phyloP scores from a whole-genome alignment of 2,797 vertebrate species.

The Amniataba percoides region DNA sequence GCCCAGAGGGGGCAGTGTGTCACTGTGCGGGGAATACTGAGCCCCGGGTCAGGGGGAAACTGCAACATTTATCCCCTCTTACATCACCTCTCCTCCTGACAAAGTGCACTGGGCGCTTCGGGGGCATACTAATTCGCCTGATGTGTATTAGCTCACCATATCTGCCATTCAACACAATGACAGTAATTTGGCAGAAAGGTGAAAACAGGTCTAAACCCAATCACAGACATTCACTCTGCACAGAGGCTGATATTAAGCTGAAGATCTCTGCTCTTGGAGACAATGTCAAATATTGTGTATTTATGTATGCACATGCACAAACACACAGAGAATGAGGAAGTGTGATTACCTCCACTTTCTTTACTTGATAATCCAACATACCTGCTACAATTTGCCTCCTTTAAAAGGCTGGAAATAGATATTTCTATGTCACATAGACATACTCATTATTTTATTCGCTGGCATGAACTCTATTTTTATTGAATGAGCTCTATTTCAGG shows the following conservation, averaged over 20 bases:
- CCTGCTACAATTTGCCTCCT: neutral
- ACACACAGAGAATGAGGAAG: neutral
- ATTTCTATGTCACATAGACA: neutral
- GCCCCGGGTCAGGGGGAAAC: constrained; percentile 75
- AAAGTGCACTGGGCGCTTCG: constrained; percentile 77
- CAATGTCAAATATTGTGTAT: neutral
- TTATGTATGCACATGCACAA: neutral
- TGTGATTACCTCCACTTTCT: neutral
- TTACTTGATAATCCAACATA: neutral
- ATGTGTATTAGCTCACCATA: constrained; percentile 69
- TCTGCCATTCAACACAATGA: constrained; percentile 80
- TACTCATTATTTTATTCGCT: neutral
- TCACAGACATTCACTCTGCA: constrained; percentile 57
- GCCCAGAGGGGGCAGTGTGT: constrained; percentile 88
- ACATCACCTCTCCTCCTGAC: constrained; percentile 82
- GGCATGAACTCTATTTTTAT: neutral
- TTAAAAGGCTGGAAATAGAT: neutral
- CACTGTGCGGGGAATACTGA: constrained; percentile 70
- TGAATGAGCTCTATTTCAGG: neutral
- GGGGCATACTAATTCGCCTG: constrained; percentile 81
- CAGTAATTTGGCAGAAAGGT: constrained; percentile 78
- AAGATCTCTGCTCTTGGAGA: neutral
- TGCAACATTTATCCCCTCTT: constrained; percentile 83
- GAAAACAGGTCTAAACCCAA: constrained; percentile 69
- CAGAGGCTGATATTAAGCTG: constrained; percentile 28